A percentile compares a stretch with the other conserved stretches of the same genome.
phyloP scores from a whole-genome alignment of 2,888 invertebrate species.

The Parochlus steinenii region DNA sequence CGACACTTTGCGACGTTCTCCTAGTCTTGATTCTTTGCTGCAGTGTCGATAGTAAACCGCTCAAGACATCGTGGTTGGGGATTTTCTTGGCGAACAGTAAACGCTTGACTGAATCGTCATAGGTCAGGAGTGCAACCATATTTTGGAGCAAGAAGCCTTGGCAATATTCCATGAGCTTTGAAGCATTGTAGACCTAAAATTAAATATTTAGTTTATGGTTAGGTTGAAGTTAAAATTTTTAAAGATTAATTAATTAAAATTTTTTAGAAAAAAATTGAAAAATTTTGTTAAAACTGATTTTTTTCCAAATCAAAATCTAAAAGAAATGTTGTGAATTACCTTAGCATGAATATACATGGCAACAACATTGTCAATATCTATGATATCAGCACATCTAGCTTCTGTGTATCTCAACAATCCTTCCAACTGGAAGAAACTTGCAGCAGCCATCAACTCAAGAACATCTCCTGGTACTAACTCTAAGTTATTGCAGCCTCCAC shows the following conservation, averaged over 20 bases:
- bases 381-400: conserved; percentile 64
- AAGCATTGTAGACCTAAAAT: conserved; percentile 67
- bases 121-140: conserved; percentile 84
- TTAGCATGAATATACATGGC: conserved; percentile 88
- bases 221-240: too few species aligned
- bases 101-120: conserved; percentile 78
- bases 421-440: conserved; percentile 79
- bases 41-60: conserved; percentile 59
- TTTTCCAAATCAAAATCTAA: background rate
- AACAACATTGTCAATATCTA: conserved; percentile 76
- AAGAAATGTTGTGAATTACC: conserved; percentile 32
- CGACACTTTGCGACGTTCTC: conserved; percentile 12
- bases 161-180: conserved; percentile 73
- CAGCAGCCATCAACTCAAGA: conserved; percentile 76
- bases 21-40: conserved; percentile 66
- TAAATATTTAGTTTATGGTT: conserved; percentile 9
- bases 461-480: conserved; percentile 67
- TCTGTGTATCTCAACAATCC: conserved; percentile 74
- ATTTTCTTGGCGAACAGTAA: conserved; percentile 75
- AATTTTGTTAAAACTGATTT: background rate
- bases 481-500: conserved; percentile 66
- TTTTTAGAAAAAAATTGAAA: background rate
- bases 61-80: conserved; percentile 77
- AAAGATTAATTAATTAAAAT: too few species aligned
- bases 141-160: conserved; percentile 82